A percentile compares a stretch with the other conserved stretches of the same genome.
phyloP scores from a whole-genome alignment of 2,797 vertebrate species.

The Sebastes minor region DNA sequence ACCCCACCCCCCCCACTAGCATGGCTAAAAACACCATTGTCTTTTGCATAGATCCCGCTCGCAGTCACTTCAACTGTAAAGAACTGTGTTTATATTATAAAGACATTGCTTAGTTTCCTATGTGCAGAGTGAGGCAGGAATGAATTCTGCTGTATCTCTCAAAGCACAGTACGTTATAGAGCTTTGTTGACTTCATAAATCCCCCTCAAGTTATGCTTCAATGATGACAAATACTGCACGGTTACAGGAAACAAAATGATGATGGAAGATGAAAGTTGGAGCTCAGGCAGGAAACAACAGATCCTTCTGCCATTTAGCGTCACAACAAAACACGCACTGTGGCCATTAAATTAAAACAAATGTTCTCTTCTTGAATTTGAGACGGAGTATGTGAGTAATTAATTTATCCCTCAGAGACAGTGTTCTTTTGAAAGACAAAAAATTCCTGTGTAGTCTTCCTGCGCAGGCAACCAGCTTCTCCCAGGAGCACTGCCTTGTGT shows the following conservation, averaged over 20 bases:
- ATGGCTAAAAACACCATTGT: background rate
- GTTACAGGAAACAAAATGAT: slow-evolving; percentile 39
- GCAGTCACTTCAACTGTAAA: background rate
- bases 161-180: background rate
- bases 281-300: slow-evolving; percentile 16
- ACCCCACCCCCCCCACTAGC: background rate
- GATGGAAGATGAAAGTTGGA: slow-evolving; percentile 40
- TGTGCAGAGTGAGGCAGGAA: background rate
- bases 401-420: slow-evolving; percentile 33
- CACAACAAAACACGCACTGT: slow-evolving; percentile 16
- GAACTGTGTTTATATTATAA: background rate
- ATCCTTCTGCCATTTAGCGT: slow-evolving; percentile 25
- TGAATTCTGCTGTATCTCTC: background rate
- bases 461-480: slow-evolving; percentile 32
- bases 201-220: slow-evolving; percentile 28
- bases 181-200: slow-evolving; percentile 35
- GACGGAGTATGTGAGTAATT: slow-evolving; percentile 16
- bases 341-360: slow-evolving; percentile 40
- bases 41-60: background rate
- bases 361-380: slow-evolving; percentile 13
- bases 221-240: slow-evolving; percentile 44
- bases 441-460: slow-evolving; percentile 11
- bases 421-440: slow-evolving; percentile 29
- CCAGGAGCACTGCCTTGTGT: slow-evolving; percentile 36
- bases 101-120: background rate